Evolutionary conservation across 2,113 vertebrate genomes (phyloP).

Genomic region (Cottus gobio): DNA sequence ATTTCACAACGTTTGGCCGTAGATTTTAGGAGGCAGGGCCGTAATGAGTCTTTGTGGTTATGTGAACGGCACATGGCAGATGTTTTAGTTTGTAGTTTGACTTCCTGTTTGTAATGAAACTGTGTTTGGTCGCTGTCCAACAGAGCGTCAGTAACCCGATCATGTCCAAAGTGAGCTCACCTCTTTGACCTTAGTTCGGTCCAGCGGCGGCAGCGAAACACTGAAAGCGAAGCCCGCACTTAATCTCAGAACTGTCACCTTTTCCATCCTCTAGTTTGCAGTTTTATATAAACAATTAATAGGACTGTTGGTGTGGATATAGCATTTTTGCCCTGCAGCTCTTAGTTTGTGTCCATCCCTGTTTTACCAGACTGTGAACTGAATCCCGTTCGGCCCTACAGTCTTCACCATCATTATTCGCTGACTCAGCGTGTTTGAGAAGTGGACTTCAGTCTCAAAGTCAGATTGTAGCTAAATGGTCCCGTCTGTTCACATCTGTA

Average conservation of each 20-base stretch:
- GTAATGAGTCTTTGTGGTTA: neutral
- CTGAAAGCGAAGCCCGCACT: neutral
- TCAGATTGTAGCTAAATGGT: constrained; percentile 69
- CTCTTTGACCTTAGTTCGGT: neutral
- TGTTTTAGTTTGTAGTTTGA: neutral
- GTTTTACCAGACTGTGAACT: constrained; percentile 61
- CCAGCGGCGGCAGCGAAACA: neutral
- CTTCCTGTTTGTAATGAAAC: neutral
- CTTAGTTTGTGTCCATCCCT: constrained; percentile 46
- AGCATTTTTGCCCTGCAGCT: constrained; percentile 60
- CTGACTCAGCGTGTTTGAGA: constrained; percentile 42
- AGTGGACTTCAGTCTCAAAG: constrained; percentile 50
- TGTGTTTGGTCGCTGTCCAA: neutral
- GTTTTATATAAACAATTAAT: constrained; percentile 39
- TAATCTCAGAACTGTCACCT: neutral
- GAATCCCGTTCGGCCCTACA: constrained; percentile 67
- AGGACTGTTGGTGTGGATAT: constrained; percentile 48
- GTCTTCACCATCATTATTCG: constrained; percentile 40
- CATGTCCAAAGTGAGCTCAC: neutral
- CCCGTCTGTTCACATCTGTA: constrained; percentile 66
- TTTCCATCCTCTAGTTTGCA: neutral
- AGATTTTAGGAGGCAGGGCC: neutral
- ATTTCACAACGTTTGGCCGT: neutral
- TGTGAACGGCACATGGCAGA: neutral
- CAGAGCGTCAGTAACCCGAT: neutral